Percentiles rank a stretch among this genome's conserved stretches.
Conservation (phyloP, 2,797 vertebrate species). For the Sebastes glaucus region DNA sequence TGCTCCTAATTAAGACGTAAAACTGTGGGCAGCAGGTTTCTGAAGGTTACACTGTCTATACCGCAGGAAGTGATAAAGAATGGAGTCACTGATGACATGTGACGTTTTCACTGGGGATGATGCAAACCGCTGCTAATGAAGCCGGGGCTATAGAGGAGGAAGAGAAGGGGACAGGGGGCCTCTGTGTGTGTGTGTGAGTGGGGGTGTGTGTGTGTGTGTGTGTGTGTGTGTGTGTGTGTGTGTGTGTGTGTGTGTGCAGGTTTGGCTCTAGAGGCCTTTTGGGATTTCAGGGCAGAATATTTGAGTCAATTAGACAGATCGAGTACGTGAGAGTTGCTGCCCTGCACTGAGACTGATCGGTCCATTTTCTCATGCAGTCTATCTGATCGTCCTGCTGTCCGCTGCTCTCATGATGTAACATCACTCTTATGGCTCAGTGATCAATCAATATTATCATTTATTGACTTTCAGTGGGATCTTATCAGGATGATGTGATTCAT, state of each 20-base stretch:
- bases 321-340: constrained; percentile 36
- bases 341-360: constrained; percentile 16
- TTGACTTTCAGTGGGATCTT: not conserved
- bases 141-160: constrained; percentile 52
- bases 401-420: not conserved
- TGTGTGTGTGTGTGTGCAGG: constrained; percentile 5
- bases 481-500: not conserved
- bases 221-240: not conserved
- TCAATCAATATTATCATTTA: not conserved
- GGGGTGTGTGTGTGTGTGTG: constrained; percentile 2
- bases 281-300: constrained; percentile 58
- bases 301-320: constrained; percentile 65
- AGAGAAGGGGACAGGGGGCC: constrained; percentile 45
- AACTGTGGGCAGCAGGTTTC: constrained; percentile 82
- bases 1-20: constrained; percentile 82
- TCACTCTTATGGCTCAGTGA: not conserved
- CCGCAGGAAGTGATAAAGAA: constrained; percentile 79
- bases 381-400: not conserved
- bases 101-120: constrained; percentile 80
- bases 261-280: constrained; percentile 42
- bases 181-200: constrained; percentile 31
- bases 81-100: constrained; percentile 82
- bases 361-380: not conserved
- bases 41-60: constrained; percentile 82
- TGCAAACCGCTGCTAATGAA: constrained; percentile 84